A percentile compares a stretch with the other conserved stretches of the same genome.
Conservation (phyloP, 2,888 invertebrate genomes). For the Digitonthophagus gazella region DNA sequence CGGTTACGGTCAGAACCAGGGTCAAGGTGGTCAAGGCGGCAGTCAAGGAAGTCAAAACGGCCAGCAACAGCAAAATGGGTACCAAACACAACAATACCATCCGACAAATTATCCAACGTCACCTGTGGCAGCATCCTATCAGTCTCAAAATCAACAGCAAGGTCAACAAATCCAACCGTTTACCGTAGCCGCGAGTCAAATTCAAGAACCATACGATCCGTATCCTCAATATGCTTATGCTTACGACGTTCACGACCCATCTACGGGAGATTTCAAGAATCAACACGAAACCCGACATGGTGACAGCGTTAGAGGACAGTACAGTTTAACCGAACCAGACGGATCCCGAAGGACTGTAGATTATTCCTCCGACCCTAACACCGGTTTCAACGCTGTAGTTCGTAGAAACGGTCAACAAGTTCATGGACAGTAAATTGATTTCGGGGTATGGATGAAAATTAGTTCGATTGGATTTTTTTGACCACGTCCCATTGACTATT, state of each 20-base stretch:
- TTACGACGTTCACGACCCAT: slow-evolving; percentile 47
- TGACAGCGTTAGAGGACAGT: slow-evolving; percentile 46
- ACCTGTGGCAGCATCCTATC: slow-evolving; percentile 26
- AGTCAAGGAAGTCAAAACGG: slow-evolving; percentile 31
- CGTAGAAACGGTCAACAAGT: slow-evolving; percentile 39
- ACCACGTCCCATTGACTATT: slow-evolving; percentile 25
- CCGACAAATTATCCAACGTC: slow-evolving; percentile 30
- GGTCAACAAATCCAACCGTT: slow-evolving; percentile 24
- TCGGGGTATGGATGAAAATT: slow-evolving; percentile 19
- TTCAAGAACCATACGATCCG: slow-evolving; percentile 47
- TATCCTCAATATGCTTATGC: slow-evolving; percentile 47
- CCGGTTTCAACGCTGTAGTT: slow-evolving; percentile 47
- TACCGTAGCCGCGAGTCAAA: slow-evolving; percentile 33
- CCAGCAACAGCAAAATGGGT: slow-evolving; percentile 35
- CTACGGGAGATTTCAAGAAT: slow-evolving; percentile 48
- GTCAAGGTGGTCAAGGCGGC: slow-evolving; percentile 26
- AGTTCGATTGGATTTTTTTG: slow-evolving; percentile 4
- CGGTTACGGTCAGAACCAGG: slow-evolving; percentile 8
- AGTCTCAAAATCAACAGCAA: slow-evolving; percentile 21
- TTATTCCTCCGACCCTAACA: slow-evolving; percentile 45
- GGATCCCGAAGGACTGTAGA: slow-evolving; percentile 46
- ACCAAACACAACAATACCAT: slow-evolving; percentile 40
- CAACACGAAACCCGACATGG: slow-evolving; percentile 47
- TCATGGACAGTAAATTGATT: slow-evolving; percentile 18
- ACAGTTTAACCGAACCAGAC: slow-evolving; percentile 47